phyloP scores from a whole-genome alignment of 37 sponge, comb jelly and placozoan genomes.

The Oscarella lobularis region DNA sequence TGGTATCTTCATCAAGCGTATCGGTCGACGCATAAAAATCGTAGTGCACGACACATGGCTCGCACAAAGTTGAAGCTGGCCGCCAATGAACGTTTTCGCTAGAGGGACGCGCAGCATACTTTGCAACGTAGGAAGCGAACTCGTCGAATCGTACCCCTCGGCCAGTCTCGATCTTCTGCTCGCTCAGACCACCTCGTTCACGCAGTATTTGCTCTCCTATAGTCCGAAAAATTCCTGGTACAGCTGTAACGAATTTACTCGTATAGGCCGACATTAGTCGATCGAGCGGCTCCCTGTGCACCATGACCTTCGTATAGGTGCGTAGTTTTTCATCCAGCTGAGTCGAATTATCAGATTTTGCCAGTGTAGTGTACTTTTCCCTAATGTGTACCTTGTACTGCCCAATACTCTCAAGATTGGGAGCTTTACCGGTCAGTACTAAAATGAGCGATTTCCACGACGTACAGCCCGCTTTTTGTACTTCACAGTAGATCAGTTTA shows the following conservation, averaged over 20 bases:
- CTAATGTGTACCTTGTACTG: too few relatives aligned
- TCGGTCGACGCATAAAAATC: neutral
- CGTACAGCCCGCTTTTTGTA: neutral
- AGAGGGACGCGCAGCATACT: neutral
- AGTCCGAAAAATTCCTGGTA: neutral
- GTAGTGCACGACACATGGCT: slow-evolving; percentile 4
- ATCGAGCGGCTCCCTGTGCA: neutral
- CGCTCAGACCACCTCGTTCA: neutral
- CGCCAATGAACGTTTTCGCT: neutral
- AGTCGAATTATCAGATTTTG: too few relatives aligned
- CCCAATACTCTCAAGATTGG: neutral
- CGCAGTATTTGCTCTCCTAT: too few relatives aligned
- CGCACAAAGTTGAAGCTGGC: neutral
- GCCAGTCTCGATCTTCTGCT: neutral
- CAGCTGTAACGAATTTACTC: neutral
- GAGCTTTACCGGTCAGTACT: neutral
- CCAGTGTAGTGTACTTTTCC: too few relatives aligned
- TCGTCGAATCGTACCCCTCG: neutral
- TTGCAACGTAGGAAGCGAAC: neutral
- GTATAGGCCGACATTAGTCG: slow-evolving; percentile 1
- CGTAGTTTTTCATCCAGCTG: neutral
- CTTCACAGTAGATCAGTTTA: neutral
- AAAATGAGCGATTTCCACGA: neutral
- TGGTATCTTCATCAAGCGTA: neutral
- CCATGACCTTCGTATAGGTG: slow-evolving; percentile 3